These are phyloP conservation scores for Caenorhabditis briggsae DNA, from an alignment of 1,140 invertebrate species.

Conservation along the genomic window DNA sequence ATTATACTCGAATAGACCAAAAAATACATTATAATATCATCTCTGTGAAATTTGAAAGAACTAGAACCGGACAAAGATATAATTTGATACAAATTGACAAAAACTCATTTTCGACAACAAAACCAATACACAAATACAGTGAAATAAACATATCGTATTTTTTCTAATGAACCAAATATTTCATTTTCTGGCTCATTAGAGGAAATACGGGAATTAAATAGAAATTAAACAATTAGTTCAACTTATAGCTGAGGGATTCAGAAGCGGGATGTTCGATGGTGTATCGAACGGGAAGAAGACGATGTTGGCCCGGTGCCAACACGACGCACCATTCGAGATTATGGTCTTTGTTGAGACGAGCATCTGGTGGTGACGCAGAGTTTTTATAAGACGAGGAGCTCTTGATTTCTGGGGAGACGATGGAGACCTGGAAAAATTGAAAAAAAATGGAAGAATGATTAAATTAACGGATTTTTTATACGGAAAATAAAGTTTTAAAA, in stretches of 20 bases:
- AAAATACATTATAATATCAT: slow-evolving; percentile 5
- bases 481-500: too few relatives aligned
- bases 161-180: too few relatives aligned
- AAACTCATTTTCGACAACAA: not conserved
- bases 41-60: slow-evolving; percentile 26
- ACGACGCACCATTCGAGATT: slow-evolving; percentile 68
- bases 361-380: slow-evolving; percentile 44
- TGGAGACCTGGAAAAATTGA: slow-evolving; percentile 62
- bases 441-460: not conserved
- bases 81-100: slow-evolving; percentile 40
- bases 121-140: slow-evolving; percentile 20
- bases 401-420: slow-evolving; percentile 70
- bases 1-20: too few relatives aligned
- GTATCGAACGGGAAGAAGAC: slow-evolving; percentile 63
- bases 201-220: not conserved
- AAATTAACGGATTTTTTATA: not conserved
- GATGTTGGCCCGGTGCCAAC: slow-evolving; percentile 65
- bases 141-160: not conserved
- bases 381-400: slow-evolving; percentile 1
- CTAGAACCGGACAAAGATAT: not conserved
- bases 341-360: slow-evolving; percentile 66
- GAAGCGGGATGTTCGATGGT: slow-evolving; percentile 66
- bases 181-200: too few relatives aligned
- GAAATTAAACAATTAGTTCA: not conserved
- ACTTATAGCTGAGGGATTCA: slow-evolving; percentile 62